Evolutionary conservation across 2,113 vertebrate genomes (phyloP), one percentile per base, ranked within the genome.

Genomic region (Nibea albiflora): DNA sequence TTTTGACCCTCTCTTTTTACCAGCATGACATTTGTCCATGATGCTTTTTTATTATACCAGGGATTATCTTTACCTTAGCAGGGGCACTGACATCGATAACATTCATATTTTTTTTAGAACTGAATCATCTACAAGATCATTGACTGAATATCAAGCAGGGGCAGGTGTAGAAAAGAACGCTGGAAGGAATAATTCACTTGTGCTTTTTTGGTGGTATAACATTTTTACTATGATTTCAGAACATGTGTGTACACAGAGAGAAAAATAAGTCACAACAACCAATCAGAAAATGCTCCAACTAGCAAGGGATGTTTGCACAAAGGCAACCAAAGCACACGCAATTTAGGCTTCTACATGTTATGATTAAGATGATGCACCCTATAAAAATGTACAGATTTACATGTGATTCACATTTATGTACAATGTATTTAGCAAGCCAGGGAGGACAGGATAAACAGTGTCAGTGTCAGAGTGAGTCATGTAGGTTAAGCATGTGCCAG

Each of bases 401-500:
- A 81, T 47, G 39, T 31, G 15, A 58, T 56, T 8, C 22, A 14
- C 0, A 54, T 39, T 70, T 47, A 31, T 5, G 46, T n/a, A 53
- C 19, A 20, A 0, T 20, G 31, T 14, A 54, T 28, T 26, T 28
- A 26, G 61, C 56, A n/a, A n/a, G n/a, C n/a, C n/a, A n/a, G n/a
- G n/a, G n/a, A 5, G n/a, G 54, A 28, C 31, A 44, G 15, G 16
- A 67, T 35, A 47, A 76, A 52, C 4, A 2, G 47, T 60, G 44
- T 47, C 63, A 69, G 14, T 20, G 22, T 39, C 35, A 39, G n/a
- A 68, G 4, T 76, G 67, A 69, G 63, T 11, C 52, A 72, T 72
- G 24, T 62, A 26, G 22, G 68, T 85, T 76, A 62, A 60, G 65
- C 15, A 49, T 24, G 46, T 52, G 35, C 78, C 50, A 74, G 24